These are phyloP conservation scores for Manduca sexta DNA, from an alignment of 1,140 invertebrate species.

Conservation along the genomic window DNA sequence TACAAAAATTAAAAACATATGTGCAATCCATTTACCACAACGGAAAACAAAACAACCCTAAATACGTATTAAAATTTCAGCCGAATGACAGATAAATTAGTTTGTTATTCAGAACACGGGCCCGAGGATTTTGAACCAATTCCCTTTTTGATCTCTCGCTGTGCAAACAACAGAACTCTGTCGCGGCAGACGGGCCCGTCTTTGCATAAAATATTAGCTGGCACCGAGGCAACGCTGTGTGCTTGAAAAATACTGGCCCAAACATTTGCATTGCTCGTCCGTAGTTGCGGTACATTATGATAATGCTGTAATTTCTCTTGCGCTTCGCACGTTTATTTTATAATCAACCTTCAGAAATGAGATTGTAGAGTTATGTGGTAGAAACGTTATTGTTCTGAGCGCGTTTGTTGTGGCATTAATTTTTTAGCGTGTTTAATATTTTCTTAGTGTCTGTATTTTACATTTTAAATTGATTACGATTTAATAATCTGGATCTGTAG, in stretches of 20 bases:
- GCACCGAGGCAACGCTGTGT: background rate
- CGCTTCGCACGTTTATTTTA: background rate
- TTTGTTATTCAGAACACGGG: constrained; percentile 57
- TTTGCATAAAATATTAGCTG: constrained; percentile 63
- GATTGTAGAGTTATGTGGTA: too few relatives aligned
- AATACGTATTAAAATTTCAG: constrained; percentile 22
- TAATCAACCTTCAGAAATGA: too few relatives aligned
- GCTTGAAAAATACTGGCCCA: background rate
- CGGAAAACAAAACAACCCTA: background rate
- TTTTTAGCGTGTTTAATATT: too few relatives aligned
- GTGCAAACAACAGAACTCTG: constrained; percentile 56
- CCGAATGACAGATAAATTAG: constrained; percentile 45
- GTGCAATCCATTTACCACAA: background rate
- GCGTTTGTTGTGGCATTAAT: too few relatives aligned
- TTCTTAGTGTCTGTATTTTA: too few relatives aligned
- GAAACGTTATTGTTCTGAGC: too few relatives aligned
- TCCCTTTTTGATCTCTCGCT: constrained; percentile 62
- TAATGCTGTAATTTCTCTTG: too few relatives aligned
- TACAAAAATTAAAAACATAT: too few relatives aligned
- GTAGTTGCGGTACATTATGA: background rate
- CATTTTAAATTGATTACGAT: too few relatives aligned
- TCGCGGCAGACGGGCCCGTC: constrained; percentile 40
- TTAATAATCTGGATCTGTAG: too few relatives aligned
- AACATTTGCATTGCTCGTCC: too few relatives aligned
- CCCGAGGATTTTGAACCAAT: constrained; percentile 52